Percentiles rank a stretch among this genome's conserved stretches.
phyloP scores from a whole-genome alignment of 2,797 vertebrate species.

The Malacoctenus gilli region DNA sequence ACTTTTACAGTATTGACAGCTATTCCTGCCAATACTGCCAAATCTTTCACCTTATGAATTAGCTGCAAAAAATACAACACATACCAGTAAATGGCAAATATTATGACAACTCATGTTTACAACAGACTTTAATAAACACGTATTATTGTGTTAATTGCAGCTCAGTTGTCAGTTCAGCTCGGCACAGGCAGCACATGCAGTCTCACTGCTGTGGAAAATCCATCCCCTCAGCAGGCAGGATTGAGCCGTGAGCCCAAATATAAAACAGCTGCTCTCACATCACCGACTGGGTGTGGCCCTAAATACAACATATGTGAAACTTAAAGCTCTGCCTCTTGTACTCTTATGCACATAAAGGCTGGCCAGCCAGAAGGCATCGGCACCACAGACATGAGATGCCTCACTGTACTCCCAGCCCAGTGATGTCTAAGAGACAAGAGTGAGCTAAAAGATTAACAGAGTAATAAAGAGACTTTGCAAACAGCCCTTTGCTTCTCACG shows the following conservation, averaged over 20 bases:
- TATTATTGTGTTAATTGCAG: background rate
- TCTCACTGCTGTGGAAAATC: background rate
- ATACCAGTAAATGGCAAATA: no score
- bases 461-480: background rate
- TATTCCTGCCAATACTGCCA: no score
- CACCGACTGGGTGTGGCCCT: background rate
- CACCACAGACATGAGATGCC: background rate
- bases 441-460: background rate
- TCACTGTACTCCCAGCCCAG: no score
- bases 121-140: no score
- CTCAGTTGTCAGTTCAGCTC: background rate
- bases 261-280: constrained; percentile 18
- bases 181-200: no score
- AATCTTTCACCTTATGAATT: no score
- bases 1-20: no score
- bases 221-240: background rate
- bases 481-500: background rate
- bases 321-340: background rate
- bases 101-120: no score
- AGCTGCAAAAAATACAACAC: no score
- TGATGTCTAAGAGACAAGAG: no score
- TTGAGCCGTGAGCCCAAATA: background rate
- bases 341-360: background rate
- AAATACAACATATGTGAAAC: background rate
- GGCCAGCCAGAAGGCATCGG: background rate